Evolutionary conservation across 1,140 invertebrate species (phyloP).

Genomic region (Vollenhovia emeryi): DNA sequence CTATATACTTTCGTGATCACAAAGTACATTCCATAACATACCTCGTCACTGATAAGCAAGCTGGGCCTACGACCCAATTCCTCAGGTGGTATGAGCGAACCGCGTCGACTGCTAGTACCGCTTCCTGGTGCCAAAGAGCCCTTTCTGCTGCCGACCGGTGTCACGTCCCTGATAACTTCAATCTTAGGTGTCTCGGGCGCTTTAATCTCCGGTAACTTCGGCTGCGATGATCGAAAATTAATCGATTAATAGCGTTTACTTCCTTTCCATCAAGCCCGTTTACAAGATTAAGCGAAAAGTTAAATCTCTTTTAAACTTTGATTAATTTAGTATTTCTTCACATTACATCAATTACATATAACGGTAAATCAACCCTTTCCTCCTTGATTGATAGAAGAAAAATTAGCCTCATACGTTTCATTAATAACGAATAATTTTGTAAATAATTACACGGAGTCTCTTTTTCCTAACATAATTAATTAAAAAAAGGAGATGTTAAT

Average conservation of each 20-base stretch:
- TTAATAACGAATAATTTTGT: neutral
- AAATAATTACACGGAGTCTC: neutral
- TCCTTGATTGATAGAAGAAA: neutral
- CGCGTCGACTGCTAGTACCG: constrained; percentile 90
- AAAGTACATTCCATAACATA: constrained; percentile 84
- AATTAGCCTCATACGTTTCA: neutral
- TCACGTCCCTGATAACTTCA: constrained; percentile 92
- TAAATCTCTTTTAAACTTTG: neutral
- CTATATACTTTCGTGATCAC: constrained; percentile 57
- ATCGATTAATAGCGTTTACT: constrained; percentile 9
- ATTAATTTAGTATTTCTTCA: neutral
- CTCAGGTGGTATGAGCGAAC: constrained; percentile 94
- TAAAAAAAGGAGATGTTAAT: neutral
- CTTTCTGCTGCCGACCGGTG: constrained; percentile 89
- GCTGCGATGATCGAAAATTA: constrained; percentile 57
- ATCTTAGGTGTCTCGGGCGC: constrained; percentile 93
- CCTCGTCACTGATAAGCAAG: constrained; percentile 97
- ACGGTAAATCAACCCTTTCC: neutral
- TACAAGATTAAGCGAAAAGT: neutral
- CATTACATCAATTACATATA: neutral
- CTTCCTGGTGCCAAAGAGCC: constrained; percentile 91
- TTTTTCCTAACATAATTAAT: neutral
- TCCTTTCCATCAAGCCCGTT: too few relatives aligned
- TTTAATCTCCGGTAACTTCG: constrained; percentile 89
- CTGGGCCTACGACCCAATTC: constrained; percentile 94